A percentile compares a stretch with the other conserved stretches of the same genome.
phyloP scores from a whole-genome alignment of 1,140 invertebrate species.

The Orussus abietinus region DNA sequence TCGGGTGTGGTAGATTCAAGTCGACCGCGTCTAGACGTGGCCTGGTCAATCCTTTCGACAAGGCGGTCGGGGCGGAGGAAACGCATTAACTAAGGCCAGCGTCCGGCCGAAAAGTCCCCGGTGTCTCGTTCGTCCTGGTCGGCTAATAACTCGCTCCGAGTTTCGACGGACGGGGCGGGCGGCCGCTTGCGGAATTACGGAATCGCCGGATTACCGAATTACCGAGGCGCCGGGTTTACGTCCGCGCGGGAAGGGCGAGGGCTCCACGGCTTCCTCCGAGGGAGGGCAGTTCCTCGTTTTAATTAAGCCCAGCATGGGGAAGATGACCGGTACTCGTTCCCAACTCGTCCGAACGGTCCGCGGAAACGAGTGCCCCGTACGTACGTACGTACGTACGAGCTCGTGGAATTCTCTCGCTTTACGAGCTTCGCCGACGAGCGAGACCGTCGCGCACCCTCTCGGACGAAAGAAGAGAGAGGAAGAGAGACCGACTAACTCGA shows the following conservation, averaged over 20 bases:
- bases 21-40: slow-evolving; percentile 17
- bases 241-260: slow-evolving; percentile 27
- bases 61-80: slow-evolving; percentile 21
- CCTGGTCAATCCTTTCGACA: slow-evolving; percentile 42
- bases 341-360: slow-evolving; percentile 5
- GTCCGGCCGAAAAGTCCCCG: slow-evolving; percentile 31
- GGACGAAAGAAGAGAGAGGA: too few species aligned
- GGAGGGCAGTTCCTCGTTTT: slow-evolving; percentile 45
- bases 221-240: slow-evolving; percentile 41
- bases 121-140: slow-evolving; percentile 49
- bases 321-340: not conserved
- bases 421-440: not conserved
- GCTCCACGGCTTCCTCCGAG: slow-evolving; percentile 19
- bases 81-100: slow-evolving; percentile 8
- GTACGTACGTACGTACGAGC: slow-evolving; percentile 1
- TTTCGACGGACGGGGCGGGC: slow-evolving; percentile 17
- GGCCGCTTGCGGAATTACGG: not conserved
- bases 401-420: not conserved
- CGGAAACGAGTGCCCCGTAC: slow-evolving; percentile 3
- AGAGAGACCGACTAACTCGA: slow-evolving; percentile 18
- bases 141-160: slow-evolving; percentile 39
- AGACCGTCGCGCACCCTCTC: too few species aligned
- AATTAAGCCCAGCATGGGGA: slow-evolving; percentile 36
- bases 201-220: slow-evolving; percentile 17
- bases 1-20: slow-evolving; percentile 26